A percentile compares a stretch with the other conserved stretches of the same genome.
Evolutionary conservation across 2,888 invertebrate genomes (phyloP).

Genomic region (Agrochola macilenta): DNA sequence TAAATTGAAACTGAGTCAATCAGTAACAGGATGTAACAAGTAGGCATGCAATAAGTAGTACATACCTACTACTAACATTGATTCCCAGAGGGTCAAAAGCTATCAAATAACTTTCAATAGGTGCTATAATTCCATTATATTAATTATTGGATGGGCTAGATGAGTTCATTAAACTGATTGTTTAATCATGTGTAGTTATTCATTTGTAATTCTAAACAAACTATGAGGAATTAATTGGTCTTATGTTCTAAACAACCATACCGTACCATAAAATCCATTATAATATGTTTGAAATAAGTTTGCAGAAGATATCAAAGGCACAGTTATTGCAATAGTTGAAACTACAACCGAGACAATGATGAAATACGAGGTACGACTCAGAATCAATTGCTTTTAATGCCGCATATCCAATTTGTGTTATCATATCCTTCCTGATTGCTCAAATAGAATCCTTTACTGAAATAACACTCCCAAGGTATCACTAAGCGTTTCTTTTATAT

Average conservation of each 20-base stretch:
- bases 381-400: conserved; percentile 54
- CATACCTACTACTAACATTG: conserved; percentile 8
- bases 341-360: conserved; percentile 26
- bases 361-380: conserved; percentile 34
- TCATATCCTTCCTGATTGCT: conserved; percentile 59
- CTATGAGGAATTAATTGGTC: neutral
- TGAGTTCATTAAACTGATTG: neutral
- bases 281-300: neutral
- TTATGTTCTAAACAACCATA: neutral
- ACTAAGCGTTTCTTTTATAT: conserved; percentile 12
- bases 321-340: conserved; percentile 10
- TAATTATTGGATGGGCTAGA: conserved; percentile 7
- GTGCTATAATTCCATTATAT: conserved; percentile 15
- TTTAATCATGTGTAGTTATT: neutral
- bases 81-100: conserved; percentile 36
- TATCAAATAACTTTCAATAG: conserved; percentile 23
- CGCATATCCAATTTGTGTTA: conserved; percentile 62
- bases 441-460: conserved; percentile 24
- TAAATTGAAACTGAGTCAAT: conserved; percentile 24
- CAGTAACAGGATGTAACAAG: conserved; percentile 35
- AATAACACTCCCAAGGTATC: conserved; percentile 12
- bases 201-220: conserved; percentile 11
- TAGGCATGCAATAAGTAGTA: conserved; percentile 10
- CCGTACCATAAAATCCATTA: neutral
- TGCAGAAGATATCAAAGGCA: neutral